Percentiles rank a stretch among this genome's conserved stretches.
phyloP scores from a whole-genome alignment of 2,113 vertebrate genomes.

The Synodontis membranacea region DNA sequence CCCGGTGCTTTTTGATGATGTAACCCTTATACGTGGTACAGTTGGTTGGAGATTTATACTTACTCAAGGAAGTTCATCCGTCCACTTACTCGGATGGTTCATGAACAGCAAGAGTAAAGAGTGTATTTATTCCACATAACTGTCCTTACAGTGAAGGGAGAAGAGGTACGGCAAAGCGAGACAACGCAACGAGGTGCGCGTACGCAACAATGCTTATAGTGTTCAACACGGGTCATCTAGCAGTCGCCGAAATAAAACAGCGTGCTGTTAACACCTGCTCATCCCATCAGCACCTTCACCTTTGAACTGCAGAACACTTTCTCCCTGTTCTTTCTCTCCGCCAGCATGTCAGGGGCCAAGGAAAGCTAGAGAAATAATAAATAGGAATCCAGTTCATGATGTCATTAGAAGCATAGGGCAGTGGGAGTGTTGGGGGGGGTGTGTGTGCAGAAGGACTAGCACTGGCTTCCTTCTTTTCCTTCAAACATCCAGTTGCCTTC shows the following conservation, averaged over 20 bases:
- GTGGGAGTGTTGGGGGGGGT: background rate
- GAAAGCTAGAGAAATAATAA: background rate
- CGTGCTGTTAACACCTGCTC: conserved; percentile 27
- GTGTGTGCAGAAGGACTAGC: background rate
- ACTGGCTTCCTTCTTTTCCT: background rate
- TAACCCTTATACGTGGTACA: background rate
- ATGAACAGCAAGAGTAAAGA: background rate
- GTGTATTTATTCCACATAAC: background rate
- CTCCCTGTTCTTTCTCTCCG: background rate
- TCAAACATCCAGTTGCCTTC: background rate
- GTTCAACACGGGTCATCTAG: background rate
- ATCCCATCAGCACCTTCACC: conserved; percentile 11
- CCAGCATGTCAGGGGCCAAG: background rate
- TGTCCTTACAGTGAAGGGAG: background rate
- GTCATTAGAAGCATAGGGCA: background rate
- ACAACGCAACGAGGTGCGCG: background rate
- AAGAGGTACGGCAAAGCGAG: no score
- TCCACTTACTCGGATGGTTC: background rate
- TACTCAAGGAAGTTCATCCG: background rate
- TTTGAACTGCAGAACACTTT: conserved; percentile 62
- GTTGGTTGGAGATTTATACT: background rate
- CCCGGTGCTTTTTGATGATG: background rate
- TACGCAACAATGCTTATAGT: background rate
- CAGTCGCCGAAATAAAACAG: conserved; percentile 10
- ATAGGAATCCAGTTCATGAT: background rate